Base-by-base conservation (phyloP, 1,140 invertebrate species). In the Himalopsyche phryganea region DNA sequence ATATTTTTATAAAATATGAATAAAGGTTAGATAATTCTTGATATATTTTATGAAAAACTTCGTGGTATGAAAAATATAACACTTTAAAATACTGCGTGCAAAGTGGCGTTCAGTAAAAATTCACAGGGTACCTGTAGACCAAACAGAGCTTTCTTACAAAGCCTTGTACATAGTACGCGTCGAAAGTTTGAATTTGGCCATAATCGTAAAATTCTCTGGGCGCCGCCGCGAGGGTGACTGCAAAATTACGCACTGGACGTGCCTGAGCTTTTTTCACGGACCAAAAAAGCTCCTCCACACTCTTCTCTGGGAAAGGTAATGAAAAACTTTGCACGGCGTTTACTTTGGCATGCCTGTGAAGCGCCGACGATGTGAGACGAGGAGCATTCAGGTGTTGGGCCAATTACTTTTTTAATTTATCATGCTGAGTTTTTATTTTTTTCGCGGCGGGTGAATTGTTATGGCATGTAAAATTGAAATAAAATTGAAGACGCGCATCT, bases 171-270 rank as follows among this genome's bases (percentile, higher is more conserved):
- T 13, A 14, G 17, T 38, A 28, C 42, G 28, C 54, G 42, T 23
- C 41, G 45, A 49, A 58, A 62, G 54, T 62, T 62, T 58, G 54
- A 62, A 62, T 62, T 58, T 46, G 42, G 19, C 60, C 54, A 58
- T 62, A 62, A 62, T 62, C 60, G 54, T 62, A 62, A 62, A 62
- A 58, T 54, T 58, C 60, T 60, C 52, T 51, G 42, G 23, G 23
- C 9, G 23, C 23, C 48, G 50, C 50, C 56, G 56, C 36, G 41
- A 40, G 38, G 49, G 38, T 46, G 56, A 44, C 32, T 51, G 56
- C 23, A 57, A 53, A 61, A 49, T 61, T 61, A 61, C 59, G 59
- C 59, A 57, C 53, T 40, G 53, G 53, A 61, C 59, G 59, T 61
- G 59, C 54, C 19, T 41, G 4, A 41, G 41, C 32, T 35, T 59